Evolutionary conservation across 37 sponge, comb jelly and placozoan genomes (phyloP).

Genomic region (Corticium candelabrum): DNA sequence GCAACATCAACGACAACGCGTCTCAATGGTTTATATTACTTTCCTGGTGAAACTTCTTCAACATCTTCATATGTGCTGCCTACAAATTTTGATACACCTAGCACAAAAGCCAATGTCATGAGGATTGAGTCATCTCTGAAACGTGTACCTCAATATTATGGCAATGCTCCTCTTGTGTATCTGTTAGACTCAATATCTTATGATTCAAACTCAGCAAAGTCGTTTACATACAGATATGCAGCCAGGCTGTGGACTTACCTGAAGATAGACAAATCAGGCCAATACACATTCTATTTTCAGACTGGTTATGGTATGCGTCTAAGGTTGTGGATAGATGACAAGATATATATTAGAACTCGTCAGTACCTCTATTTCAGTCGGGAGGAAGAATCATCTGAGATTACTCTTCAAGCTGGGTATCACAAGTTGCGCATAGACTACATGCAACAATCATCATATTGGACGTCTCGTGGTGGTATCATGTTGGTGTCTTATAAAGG

Average conservation of each 20-base stretch:
- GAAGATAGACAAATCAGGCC: not conserved
- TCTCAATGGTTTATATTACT: not conserved
- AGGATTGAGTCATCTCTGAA: not conserved
- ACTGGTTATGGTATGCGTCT: not conserved
- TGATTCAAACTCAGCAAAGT: not conserved
- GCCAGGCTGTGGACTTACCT: not conserved
- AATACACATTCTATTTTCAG: not conserved
- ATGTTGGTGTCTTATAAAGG: not conserved
- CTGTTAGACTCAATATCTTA: not conserved
- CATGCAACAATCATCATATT: not conserved
- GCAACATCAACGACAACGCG: not conserved
- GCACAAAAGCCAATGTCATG: not conserved
- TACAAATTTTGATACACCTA: not conserved
- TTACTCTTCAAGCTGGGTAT: not conserved
- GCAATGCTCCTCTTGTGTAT: not conserved
- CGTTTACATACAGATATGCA: constrained; percentile 5
- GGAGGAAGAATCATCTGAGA: not conserved
- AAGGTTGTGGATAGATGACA: not conserved
- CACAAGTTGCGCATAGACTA: not conserved
- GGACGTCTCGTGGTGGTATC: not conserved
- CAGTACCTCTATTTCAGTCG: not conserved
- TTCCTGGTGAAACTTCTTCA: not conserved
- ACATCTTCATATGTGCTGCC: not conserved
- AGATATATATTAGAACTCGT: not conserved
- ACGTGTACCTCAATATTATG: not conserved